Conservation (phyloP, 2,113 vertebrate genomes). For the Heliornis fulica region DNA sequence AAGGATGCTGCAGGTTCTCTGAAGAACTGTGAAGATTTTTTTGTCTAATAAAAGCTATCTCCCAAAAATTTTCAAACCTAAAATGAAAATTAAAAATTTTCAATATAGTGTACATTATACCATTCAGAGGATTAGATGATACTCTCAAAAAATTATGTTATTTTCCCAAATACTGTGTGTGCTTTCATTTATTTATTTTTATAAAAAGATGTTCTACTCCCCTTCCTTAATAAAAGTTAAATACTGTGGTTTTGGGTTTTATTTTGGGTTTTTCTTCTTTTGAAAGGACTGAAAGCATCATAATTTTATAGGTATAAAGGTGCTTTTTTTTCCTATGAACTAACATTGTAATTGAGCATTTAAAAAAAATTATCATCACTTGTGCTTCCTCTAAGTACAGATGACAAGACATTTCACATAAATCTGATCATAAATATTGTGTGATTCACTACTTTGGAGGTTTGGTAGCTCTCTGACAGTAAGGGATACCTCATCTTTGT, state of each 20-base stretch:
- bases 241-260: not conserved
- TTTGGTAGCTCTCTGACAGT: not conserved
- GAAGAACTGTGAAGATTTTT: constrained; percentile 66
- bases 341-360: not conserved
- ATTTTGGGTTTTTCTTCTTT: not conserved
- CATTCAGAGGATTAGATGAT: not conserved
- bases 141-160: not conserved
- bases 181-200: not conserved
- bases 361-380: not conserved
- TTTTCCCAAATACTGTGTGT: not conserved
- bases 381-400: not conserved
- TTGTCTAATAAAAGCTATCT: constrained; percentile 89
- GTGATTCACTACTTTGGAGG: not conserved
- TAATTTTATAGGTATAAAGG: not conserved
- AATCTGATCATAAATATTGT: not conserved
- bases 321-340: not conserved
- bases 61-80: constrained; percentile 86
- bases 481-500: constrained; percentile 82
- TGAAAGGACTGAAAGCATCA: not conserved
- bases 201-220: not conserved
- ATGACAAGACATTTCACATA: not conserved
- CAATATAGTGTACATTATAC: not conserved
- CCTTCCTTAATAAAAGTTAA: not conserved
- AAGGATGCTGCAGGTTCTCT: constrained; percentile 71
- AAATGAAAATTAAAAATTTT: not conserved